phyloP scores from a whole-genome alignment of 2,888 invertebrate genomes.

The Dione vanillae region DNA sequence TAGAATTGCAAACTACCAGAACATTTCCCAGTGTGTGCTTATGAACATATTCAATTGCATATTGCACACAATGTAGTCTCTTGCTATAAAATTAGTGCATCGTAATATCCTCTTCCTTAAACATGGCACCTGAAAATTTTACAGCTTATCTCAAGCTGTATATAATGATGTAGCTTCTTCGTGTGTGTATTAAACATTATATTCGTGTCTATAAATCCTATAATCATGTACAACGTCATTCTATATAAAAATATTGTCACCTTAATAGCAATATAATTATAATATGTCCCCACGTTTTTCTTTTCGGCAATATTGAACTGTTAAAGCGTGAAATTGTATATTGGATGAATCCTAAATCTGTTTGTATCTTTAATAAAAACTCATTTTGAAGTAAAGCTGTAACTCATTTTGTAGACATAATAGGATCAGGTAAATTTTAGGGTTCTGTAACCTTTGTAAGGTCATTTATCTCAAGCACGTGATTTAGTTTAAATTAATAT shows the following conservation, averaged over 20 bases:
- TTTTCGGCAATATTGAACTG: constrained; percentile 5
- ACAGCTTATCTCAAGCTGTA: no score
- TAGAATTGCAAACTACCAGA: no score
- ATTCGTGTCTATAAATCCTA: neutral
- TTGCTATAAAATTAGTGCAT: no score
- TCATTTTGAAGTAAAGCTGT: neutral
- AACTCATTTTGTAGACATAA: neutral
- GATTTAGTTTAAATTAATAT: no score
- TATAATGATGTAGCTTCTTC: neutral
- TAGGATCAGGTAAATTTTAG: no score
- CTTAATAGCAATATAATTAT: neutral
- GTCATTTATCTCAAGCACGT: no score
- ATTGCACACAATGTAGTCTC: no score
- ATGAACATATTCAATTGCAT: no score
- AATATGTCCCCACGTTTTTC: neutral
- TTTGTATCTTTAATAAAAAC: neutral
- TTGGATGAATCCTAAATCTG: neutral
- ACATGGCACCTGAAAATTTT: no score
- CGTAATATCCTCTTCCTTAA: no score
- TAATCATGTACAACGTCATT: neutral
- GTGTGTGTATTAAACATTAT: neutral
- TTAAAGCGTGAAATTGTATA: constrained; percentile 9
- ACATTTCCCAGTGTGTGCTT: no score
- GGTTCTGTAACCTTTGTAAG: neutral
- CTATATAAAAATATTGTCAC: neutral